These are phyloP conservation scores for Dascyllus trimaculatus DNA, from an alignment of 2,113 vertebrate genomes.

Conservation along the genomic window DNA sequence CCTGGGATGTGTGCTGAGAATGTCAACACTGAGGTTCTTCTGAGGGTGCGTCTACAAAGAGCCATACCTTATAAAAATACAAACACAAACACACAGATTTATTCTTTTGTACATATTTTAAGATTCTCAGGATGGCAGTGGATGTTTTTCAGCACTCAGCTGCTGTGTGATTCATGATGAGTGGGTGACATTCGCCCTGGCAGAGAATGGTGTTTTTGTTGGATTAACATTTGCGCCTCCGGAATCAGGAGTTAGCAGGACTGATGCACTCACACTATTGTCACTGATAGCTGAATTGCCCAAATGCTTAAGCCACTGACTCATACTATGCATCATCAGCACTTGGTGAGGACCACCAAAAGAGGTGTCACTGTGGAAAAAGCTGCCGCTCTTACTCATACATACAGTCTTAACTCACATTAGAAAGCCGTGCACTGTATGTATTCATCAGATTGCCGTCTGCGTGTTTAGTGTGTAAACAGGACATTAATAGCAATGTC, in stretches of 20 bases:
- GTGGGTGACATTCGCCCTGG: constrained; percentile 9
- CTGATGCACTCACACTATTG: constrained; percentile 54
- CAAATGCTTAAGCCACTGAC: constrained; percentile 62
- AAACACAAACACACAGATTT: background rate
- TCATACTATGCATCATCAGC: constrained; percentile 63
- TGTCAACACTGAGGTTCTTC: constrained; percentile 67
- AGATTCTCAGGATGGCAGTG: background rate
- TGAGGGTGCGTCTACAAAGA: constrained; percentile 67
- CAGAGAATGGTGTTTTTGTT: constrained; percentile 63
- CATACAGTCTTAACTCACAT: constrained; percentile 34
- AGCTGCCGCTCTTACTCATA: constrained; percentile 35
- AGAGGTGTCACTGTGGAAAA: constrained; percentile 41
- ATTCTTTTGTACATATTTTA: background rate
- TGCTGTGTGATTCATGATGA: constrained; percentile 60
- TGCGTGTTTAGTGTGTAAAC: constrained; percentile 63
- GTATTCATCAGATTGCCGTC: constrained; percentile 5
- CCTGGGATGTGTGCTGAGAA: constrained; percentile 82
- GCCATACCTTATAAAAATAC: constrained; percentile 31
- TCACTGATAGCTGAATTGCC: constrained; percentile 47
- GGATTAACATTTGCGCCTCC: constrained; percentile 43
- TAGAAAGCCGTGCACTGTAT: constrained; percentile 21
- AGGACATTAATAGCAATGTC: constrained; percentile 62
- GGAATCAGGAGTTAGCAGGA: constrained; percentile 21
- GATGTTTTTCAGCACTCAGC: constrained; percentile 46
- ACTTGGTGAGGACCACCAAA: constrained; percentile 23